These are phyloP conservation scores for Misgurnus anguillicaudatus DNA, from an alignment of 2,113 vertebrate genomes.

Conservation along the genomic window DNA sequence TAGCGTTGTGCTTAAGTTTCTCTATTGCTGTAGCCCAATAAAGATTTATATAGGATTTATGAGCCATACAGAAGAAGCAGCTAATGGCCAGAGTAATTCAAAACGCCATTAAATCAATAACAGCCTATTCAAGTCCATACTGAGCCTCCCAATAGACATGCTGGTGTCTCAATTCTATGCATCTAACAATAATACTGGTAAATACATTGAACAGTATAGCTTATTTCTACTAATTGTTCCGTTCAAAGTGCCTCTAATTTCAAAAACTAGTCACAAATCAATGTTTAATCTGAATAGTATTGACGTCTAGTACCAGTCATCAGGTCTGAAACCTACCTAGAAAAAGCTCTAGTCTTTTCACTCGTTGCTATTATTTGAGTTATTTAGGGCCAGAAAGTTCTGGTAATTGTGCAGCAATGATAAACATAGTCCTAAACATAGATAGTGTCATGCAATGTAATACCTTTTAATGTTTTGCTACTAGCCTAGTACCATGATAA, in stretches of 20 bases:
- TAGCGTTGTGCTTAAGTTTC: slow-evolving; percentile 6
- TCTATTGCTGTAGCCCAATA: not conserved
- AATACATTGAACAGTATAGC: not conserved
- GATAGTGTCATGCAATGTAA: not conserved
- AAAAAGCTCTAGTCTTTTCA: slow-evolving; percentile 3
- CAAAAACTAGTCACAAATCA: not conserved
- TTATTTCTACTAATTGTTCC: not conserved
- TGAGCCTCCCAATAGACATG: not conserved
- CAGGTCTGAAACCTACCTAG: not conserved
- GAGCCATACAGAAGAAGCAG: not conserved
- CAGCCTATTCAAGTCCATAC: slow-evolving; percentile 2
- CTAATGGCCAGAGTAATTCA: not conserved
- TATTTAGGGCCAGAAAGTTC: not conserved
- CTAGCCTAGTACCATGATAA: not conserved
- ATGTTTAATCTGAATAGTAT: not conserved
- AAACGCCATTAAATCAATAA: not conserved
- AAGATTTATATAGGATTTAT: not conserved
- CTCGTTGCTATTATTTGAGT: not conserved
- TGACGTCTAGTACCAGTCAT: slow-evolving; percentile 18
- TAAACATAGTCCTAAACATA: slow-evolving; percentile 1
- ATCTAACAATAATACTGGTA: slow-evolving; percentile 1
- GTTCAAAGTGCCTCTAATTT: not conserved
- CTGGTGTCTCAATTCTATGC: slow-evolving; percentile 9
- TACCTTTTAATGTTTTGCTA: not conserved
- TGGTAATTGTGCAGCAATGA: not conserved